Percentiles rank a stretch among this genome's conserved stretches.
Conservation (phyloP, 2,797 vertebrate species). For the Pangasius sanitwongsei region DNA sequence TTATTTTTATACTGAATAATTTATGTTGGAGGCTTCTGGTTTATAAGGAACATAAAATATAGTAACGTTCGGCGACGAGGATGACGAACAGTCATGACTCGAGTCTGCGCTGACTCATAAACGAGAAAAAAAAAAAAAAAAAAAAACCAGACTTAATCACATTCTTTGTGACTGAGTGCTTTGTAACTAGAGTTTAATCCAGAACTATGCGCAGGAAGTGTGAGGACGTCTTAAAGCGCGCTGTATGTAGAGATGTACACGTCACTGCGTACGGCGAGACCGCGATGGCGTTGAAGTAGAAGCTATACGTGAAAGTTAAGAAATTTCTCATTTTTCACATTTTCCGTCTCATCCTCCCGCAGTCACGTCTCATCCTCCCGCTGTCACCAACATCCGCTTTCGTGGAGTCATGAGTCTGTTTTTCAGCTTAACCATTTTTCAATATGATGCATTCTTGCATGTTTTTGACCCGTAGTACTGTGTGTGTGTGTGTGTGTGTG, state of each 20-base stretch:
- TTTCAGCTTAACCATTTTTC: neutral
- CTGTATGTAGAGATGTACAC: too few relatives aligned
- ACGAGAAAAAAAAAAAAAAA: too few relatives aligned
- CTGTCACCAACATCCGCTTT: neutral
- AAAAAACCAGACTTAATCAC: neutral
- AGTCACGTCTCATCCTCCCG: neutral
- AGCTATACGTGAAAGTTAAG: neutral
- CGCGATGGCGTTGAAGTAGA: neutral
- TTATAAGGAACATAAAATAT: neutral
- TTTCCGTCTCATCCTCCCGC: neutral
- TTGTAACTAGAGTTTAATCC: neutral
- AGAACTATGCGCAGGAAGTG: neutral
- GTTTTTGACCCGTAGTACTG: neutral
- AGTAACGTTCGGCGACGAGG: neutral
- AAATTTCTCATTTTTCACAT: neutral
- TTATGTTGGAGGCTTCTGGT: neutral
- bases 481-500: conserved; percentile 11
- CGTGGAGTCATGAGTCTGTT: neutral
- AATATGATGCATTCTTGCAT: neutral
- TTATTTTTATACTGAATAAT: neutral
- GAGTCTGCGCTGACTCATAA: neutral
- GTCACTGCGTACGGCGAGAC: neutral
- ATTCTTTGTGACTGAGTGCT: neutral
- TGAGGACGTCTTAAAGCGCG: neutral
- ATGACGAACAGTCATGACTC: neutral